Percentiles rank a stretch among this genome's conserved stretches.
Conservation (phyloP, 2,113 vertebrate species). For the Apodemus speciosus region DNA sequence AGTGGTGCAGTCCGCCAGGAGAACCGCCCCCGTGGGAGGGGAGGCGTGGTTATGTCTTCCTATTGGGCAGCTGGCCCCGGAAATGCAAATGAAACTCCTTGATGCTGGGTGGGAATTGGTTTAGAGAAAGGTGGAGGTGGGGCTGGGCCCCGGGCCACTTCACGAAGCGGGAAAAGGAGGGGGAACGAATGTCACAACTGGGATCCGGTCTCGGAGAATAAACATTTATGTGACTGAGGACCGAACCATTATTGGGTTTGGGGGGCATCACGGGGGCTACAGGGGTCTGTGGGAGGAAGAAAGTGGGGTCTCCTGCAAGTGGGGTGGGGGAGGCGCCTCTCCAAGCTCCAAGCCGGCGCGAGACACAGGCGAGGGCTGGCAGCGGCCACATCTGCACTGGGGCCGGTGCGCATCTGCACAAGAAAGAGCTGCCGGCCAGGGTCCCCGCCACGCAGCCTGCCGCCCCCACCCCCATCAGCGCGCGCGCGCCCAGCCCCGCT, state of each 20-base stretch:
- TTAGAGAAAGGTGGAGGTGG: background rate
- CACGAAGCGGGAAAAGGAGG: slow-evolving; percentile 16
- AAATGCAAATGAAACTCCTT: slow-evolving; percentile 69
- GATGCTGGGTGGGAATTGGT: slow-evolving; percentile 50
- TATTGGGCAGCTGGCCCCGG: slow-evolving; percentile 59
- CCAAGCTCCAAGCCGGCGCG: background rate
- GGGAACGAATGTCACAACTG: slow-evolving; percentile 36
- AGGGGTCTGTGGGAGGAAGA: slow-evolving; percentile 31
- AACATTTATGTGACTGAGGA: slow-evolving; percentile 73
- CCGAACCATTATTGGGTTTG: slow-evolving; percentile 73
- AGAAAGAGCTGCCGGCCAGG: slow-evolving; percentile 8
- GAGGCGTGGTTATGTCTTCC: background rate
- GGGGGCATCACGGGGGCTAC: slow-evolving; percentile 60
- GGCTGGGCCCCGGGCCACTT: slow-evolving; percentile 55
- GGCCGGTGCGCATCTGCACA: slow-evolving; percentile 39
- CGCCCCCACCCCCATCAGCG: slow-evolving; percentile 12
- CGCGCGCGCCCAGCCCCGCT: slow-evolving; percentile 57
- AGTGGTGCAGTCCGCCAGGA: slow-evolving; percentile 75
- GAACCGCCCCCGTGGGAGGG: slow-evolving; percentile 49
- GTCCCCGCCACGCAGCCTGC: background rate
- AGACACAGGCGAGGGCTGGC: slow-evolving; percentile 28
- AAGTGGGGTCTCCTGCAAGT: slow-evolving; percentile 65
- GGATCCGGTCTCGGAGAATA: slow-evolving; percentile 68
- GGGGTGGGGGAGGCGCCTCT: slow-evolving; percentile 67
- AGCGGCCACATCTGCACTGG: slow-evolving; percentile 42